Conservation (phyloP, 2,888 invertebrate species). For the Drosophila demipolita region DNA sequence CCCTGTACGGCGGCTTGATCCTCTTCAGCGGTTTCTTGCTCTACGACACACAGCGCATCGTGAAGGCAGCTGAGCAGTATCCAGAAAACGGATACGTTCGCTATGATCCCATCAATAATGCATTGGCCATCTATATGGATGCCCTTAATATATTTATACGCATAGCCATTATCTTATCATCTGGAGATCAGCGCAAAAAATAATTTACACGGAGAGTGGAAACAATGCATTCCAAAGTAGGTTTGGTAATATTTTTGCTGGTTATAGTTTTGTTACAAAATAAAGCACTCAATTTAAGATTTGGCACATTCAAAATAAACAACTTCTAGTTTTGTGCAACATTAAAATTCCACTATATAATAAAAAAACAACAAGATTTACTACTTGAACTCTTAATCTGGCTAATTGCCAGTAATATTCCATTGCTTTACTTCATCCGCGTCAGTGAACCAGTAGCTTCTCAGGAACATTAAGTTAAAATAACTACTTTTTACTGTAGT, state of each 20-base stretch:
- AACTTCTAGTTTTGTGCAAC: neutral
- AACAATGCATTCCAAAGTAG: constrained; percentile 12
- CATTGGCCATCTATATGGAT: constrained; percentile 97
- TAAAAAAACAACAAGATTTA: neutral
- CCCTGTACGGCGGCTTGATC: constrained; percentile 97
- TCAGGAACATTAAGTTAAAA: neutral
- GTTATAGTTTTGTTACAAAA: constrained; percentile 9
- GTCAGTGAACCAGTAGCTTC: constrained; percentile 1
- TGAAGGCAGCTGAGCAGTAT: constrained; percentile 93
- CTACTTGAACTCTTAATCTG: neutral
- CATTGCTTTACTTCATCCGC: neutral
- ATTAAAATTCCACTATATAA: neutral
- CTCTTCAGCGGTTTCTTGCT: constrained; percentile 97
- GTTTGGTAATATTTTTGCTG: constrained; percentile 10
- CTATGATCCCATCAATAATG: constrained; percentile 98
- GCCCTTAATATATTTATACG: constrained; percentile 98
- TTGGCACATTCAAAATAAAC: neutral
- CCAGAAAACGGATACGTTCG: constrained; percentile 88
- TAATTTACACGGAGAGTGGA: constrained; percentile 4
- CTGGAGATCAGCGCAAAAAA: constrained; percentile 86
- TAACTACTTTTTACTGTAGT: neutral
- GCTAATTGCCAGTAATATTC: neutral
- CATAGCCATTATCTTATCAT: constrained; percentile 93
- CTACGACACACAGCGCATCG: constrained; percentile 97
- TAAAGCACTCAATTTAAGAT: constrained; percentile 4